These are phyloP conservation scores for Cataglyphis rosenhaueri DNA, from an alignment of 2,888 invertebrate genomes.

Conservation along the genomic window DNA sequence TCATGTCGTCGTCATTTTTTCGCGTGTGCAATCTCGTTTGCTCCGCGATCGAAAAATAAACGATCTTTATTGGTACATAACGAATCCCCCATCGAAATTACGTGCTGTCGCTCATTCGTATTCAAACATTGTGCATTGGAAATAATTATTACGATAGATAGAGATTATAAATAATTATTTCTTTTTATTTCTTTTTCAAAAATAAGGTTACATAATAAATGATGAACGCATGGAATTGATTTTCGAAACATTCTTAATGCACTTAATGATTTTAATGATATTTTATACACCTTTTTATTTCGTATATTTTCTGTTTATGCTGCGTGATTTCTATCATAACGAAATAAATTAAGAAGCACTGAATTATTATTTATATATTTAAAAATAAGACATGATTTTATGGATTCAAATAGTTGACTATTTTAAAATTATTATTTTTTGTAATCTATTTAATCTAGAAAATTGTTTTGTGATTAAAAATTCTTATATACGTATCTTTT, in stretches of 20 bases:
- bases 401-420: not conserved
- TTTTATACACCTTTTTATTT: not conserved
- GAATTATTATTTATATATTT: not conserved
- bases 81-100: slow-evolving; percentile 3
- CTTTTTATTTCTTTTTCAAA: not conserved
- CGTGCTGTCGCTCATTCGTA: not conserved
- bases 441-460: not conserved
- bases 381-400: not conserved
- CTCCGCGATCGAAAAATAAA: slow-evolving; percentile 36
- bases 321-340: not conserved
- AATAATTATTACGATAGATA: not conserved
- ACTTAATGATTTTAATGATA: slow-evolving; percentile 2
- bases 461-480: not conserved
- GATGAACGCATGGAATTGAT: not conserved
- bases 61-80: slow-evolving; percentile 21
- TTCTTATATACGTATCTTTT: not conserved
- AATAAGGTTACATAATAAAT: not conserved
- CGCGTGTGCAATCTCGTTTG: slow-evolving; percentile 15
- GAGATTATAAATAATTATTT: not conserved
- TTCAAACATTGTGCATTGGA: not conserved
- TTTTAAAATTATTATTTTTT: not conserved
- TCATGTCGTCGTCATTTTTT: slow-evolving; percentile 29
- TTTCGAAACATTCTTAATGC: not conserved
- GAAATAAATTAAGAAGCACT: not conserved
- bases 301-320: not conserved